These are phyloP conservation scores for Drosophila guanche DNA, from an alignment of 1,140 invertebrate species.

Conservation along the genomic window DNA sequence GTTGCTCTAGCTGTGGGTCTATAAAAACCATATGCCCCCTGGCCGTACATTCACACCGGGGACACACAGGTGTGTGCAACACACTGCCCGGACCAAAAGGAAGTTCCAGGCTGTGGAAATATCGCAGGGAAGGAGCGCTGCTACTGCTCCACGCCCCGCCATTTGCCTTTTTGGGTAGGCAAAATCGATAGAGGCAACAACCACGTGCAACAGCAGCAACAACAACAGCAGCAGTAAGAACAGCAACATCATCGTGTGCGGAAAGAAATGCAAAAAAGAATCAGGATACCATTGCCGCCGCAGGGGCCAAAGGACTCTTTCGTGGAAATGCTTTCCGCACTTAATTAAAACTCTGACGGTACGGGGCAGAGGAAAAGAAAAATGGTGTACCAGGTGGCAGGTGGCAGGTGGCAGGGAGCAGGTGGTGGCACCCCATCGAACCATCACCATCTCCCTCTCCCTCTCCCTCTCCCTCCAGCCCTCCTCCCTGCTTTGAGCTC, in stretches of 20 bases:
- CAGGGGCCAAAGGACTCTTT: too few relatives aligned
- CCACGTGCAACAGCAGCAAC: slow-evolving; percentile 10
- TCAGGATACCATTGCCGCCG: too few relatives aligned
- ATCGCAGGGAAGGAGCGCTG: background rate
- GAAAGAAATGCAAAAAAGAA: too few relatives aligned
- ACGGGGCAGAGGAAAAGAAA: too few relatives aligned
- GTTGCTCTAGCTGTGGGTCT: slow-evolving; percentile 14
- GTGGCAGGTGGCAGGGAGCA: background rate
- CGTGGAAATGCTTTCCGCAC: background rate
- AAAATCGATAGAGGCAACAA: slow-evolving; percentile 36
- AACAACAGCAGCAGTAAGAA: slow-evolving; percentile 4
- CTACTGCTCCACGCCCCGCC: background rate
- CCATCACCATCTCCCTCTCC: background rate
- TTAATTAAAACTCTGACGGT: slow-evolving; percentile 1
- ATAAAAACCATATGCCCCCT: slow-evolving; percentile 38
- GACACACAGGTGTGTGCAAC: slow-evolving; percentile 20
- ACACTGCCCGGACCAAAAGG: slow-evolving; percentile 27
- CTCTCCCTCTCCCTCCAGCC: too few relatives aligned
- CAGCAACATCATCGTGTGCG: too few relatives aligned
- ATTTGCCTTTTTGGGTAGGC: slow-evolving; percentile 36
- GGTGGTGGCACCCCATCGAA: background rate
- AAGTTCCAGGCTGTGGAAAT: slow-evolving; percentile 3
- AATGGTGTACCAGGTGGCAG: too few relatives aligned
- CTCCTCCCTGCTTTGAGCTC: background rate
- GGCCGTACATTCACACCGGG: background rate